Conservation (phyloP, 1,140 invertebrate genomes). For the Sycophila sp. region DNA sequence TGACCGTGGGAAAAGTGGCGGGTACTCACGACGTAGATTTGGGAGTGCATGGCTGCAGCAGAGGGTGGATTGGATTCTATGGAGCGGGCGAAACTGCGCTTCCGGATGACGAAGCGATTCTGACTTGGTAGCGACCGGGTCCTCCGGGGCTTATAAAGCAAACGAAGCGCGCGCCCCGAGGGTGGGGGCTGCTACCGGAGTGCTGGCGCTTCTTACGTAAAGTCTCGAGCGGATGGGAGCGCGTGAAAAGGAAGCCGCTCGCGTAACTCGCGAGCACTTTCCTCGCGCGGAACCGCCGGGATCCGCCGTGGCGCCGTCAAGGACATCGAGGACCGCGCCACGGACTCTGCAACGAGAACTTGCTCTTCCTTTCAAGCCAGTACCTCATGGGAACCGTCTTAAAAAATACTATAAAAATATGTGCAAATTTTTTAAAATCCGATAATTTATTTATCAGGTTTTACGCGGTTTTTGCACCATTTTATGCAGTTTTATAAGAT, state of each 20-base stretch:
- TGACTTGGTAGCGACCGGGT: constrained; percentile 48
- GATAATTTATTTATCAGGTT: too few relatives aligned
- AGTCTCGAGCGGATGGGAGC: constrained; percentile 44
- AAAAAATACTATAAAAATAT: too few relatives aligned
- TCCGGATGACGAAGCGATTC: constrained; percentile 52
- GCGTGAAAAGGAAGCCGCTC: constrained; percentile 20
- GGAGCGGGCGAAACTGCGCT: constrained; percentile 12
- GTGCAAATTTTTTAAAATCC: too few relatives aligned
- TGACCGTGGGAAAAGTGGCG: too few relatives aligned
- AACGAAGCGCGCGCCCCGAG: constrained; percentile 49
- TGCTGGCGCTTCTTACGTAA: constrained; percentile 49
- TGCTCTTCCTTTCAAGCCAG: not conserved
- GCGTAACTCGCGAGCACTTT: not conserved
- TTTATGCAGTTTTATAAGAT: too few relatives aligned
- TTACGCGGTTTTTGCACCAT: too few relatives aligned
- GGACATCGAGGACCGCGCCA: too few relatives aligned
- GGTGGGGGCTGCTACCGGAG: constrained; percentile 12
- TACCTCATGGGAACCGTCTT: too few relatives aligned
- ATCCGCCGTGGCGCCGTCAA: too few relatives aligned
- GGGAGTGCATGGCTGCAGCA: constrained; percentile 51
- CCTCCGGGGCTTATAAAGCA: constrained; percentile 62
- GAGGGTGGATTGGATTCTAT: constrained; percentile 33
- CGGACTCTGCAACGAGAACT: not conserved
- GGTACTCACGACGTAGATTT: constrained; percentile 53
- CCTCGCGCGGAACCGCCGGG: not conserved